phyloP scores from a whole-genome alignment of 2,113 vertebrate species.

The Heterotilapia buettikoferi region DNA sequence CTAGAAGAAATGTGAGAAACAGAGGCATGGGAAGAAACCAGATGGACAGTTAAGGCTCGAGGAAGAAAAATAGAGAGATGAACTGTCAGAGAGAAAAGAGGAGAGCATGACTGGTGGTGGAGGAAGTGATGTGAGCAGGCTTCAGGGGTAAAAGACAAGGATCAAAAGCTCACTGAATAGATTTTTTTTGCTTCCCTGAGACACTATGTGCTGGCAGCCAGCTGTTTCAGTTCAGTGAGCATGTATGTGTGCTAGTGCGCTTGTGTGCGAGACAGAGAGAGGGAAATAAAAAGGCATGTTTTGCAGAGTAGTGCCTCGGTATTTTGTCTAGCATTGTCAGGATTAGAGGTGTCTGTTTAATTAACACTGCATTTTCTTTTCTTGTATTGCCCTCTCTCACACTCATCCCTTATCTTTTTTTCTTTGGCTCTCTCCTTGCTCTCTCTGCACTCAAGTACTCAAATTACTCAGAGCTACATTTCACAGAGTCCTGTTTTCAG shows the following conservation, averaged over 20 bases:
- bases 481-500: constrained; percentile 31
- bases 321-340: not conserved
- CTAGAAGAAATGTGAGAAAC: not conserved
- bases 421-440: not conserved
- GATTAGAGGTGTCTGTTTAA: constrained; percentile 19
- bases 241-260: not conserved
- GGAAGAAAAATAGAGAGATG: not conserved
- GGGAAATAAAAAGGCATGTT: not conserved
- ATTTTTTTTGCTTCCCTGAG: constrained; percentile 12
- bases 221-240: constrained; percentile 13
- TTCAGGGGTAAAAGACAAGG: constrained; percentile 31
- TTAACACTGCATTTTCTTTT: not conserved
- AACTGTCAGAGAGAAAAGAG: not conserved
- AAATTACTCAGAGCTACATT: constrained; percentile 28
- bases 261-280: not conserved
- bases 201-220: constrained; percentile 21
- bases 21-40: not conserved
- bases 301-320: not conserved
- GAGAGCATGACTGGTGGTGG: not conserved
- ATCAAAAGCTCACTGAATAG: constrained; percentile 16
- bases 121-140: constrained; percentile 25
- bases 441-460: constrained; percentile 9
- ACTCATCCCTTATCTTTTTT: constrained; percentile 2
- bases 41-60: not conserved
- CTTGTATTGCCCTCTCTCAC: not conserved